Evolutionary conservation across 2,888 invertebrate genomes (phyloP), one percentile per base, ranked within the genome.

Genomic region (Carabus problematicus): DNA sequence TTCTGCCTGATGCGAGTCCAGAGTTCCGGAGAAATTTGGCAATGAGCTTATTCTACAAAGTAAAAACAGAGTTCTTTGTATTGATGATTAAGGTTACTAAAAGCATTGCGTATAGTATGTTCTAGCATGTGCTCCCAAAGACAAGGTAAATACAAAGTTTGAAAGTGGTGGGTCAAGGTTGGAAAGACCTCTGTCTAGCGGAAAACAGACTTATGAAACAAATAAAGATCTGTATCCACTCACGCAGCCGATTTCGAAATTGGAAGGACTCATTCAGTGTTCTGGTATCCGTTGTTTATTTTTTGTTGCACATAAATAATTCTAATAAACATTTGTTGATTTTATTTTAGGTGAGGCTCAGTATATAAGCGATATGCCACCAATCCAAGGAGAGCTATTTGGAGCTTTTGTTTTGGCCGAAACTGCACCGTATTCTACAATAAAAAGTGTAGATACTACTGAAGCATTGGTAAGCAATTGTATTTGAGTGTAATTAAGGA

Each of bases 31-130:
- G 87, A 75, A 84, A 84, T n/a, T 82, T 94, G 7, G 91, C 93
- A 0, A 82, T 90, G 66, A 86, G 89, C 3, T 81, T 95, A 12
- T 89, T 94, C 76, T 95, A 93, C 78, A 94, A 93, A 86, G 91
- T 89, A 78, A 74, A 8, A 29, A 29, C 29, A 29, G 29, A 29
- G 29, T 29, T 29, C 29, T 29, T 29, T 18, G 12, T 16, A 3
- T 16, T 16, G 54, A 3, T 29, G 14, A 18, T 56, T n/a, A 3
- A 39, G 39, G 29, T 39, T 9, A 29, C 6, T 29, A 6, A 29
- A 29, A 29, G 6, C 6, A 6, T 29, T 29, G 2, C 6, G 70
- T 72, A 60, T 72, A 83, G 82, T 84, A 81, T 71, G 78, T 84
- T 42, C 72, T 87, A 42, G 81, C 82, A 64, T 77, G 85, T 11